These are phyloP conservation scores for Otocyon megalotis DNA, from an alignment of 2,113 vertebrate species.

Conservation along the genomic window DNA sequence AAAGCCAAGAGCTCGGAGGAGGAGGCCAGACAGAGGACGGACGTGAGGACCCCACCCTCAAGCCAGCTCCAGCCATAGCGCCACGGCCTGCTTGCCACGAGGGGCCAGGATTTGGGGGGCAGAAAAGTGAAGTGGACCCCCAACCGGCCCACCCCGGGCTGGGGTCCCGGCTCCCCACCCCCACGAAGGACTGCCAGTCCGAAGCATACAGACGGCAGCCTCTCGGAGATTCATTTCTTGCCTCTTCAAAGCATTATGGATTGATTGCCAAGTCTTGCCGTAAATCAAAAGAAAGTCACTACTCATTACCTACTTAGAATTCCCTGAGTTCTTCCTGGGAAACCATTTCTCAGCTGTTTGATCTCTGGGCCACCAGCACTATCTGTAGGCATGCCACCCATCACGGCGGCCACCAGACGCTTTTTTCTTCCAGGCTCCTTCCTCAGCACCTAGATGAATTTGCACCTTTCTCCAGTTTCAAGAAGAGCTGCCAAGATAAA, in stretches of 20 bases:
- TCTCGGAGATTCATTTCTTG: constrained; percentile 78
- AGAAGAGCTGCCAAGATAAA: constrained; percentile 78
- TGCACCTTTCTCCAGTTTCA: constrained; percentile 72
- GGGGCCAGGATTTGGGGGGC: not conserved
- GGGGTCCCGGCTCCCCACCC: not conserved
- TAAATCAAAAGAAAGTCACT: constrained; percentile 90
- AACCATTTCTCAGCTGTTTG: constrained; percentile 90
- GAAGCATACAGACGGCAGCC: constrained; percentile 79
- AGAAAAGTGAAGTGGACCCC: not conserved
- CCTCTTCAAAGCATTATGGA: constrained; percentile 86
- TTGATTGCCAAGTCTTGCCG: constrained; percentile 85
- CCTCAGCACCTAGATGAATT: constrained; percentile 78
- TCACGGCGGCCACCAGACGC: constrained; percentile 64
- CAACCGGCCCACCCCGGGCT: not conserved
- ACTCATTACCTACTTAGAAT: constrained; percentile 90
- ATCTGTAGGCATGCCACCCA: constrained; percentile 80
- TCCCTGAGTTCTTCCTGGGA: constrained; percentile 85
- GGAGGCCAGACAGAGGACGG: not conserved
- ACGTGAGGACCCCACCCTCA: rapidly evolving
- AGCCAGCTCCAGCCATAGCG: not conserved
- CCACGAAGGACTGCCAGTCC: constrained; percentile 45
- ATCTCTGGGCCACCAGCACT: constrained; percentile 90
- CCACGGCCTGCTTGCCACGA: not conserved
- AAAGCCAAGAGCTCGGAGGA: not conserved
- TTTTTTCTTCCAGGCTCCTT: constrained; percentile 69